Evolutionary conservation across 2,797 vertebrate species (phyloP).

Genomic region (Tapirus indicus): DNA sequence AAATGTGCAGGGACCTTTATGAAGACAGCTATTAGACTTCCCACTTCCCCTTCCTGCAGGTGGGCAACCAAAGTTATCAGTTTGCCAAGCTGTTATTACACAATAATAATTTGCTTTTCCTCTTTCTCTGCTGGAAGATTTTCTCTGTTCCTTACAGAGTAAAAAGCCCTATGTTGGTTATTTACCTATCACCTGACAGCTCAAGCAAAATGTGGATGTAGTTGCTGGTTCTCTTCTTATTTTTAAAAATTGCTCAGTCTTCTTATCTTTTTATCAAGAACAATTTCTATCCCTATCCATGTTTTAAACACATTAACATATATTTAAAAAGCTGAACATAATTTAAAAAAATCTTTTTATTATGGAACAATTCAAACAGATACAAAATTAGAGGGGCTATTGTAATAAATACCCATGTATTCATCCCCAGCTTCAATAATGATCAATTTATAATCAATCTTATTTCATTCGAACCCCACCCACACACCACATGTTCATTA

Average conservation of each 20-base stretch:
- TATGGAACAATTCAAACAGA: neutral
- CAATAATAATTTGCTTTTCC: neutral
- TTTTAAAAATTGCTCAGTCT: neutral
- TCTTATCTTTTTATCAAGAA: neutral
- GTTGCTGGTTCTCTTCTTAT: neutral
- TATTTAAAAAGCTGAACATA: neutral
- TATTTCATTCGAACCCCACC: neutral
- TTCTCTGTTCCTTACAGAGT: neutral
- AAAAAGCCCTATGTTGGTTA: neutral
- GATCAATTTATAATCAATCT: neutral
- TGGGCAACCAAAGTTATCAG: neutral
- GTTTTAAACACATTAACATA: neutral
- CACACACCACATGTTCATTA: neutral
- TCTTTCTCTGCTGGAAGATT: neutral
- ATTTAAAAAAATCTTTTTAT: neutral
- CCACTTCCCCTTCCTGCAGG: neutral
- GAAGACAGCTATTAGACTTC: neutral
- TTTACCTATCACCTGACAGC: neutral
- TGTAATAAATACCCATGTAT: neutral
- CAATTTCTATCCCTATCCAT: neutral
- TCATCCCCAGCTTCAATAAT: neutral
- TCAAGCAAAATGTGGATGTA: neutral
- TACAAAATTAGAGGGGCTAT: neutral
- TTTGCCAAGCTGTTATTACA: neutral
- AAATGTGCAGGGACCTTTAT: neutral